Evolutionary conservation across 2,888 invertebrate species (phyloP).

Genomic region (Drosophila mimetica): DNA sequence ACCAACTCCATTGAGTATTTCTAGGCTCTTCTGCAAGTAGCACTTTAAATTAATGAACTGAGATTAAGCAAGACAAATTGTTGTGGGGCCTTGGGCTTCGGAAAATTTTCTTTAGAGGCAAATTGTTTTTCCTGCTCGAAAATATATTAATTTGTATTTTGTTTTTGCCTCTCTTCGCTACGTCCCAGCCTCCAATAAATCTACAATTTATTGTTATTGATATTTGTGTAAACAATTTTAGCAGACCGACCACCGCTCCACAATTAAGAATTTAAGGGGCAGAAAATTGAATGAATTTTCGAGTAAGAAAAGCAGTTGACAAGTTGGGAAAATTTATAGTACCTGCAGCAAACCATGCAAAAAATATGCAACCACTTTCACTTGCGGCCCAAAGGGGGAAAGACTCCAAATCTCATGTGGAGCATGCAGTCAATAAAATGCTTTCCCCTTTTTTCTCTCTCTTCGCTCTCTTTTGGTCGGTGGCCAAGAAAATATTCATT

Average conservation of each 20-base stretch:
- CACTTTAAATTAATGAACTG: conserved; percentile 80
- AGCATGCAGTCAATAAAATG: conserved; percentile 62
- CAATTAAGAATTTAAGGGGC: conserved; percentile 73
- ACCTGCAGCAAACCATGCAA: conserved; percentile 45
- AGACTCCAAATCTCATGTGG: conserved; percentile 54
- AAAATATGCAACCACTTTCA: conserved; percentile 43
- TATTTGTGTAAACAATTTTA: conserved; percentile 63
- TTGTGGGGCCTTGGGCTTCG: conserved; percentile 24
- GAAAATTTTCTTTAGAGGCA: conserved; percentile 55
- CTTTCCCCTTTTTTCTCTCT: conserved; percentile 22
- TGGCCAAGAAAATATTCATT: conserved; percentile 71
- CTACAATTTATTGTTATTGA: conserved; percentile 77
- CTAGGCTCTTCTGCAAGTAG: conserved; percentile 54
- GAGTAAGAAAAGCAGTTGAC: conserved; percentile 53
- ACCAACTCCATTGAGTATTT: conserved; percentile 28
- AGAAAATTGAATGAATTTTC: conserved; percentile 38
- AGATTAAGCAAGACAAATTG: conserved; percentile 81
- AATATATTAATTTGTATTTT: conserved; percentile 64
- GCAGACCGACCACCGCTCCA: neutral
- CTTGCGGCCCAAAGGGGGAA: conserved; percentile 40
- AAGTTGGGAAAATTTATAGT: conserved; percentile 49
- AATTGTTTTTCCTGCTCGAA: conserved; percentile 67
- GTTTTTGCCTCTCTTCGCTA: conserved; percentile 28
- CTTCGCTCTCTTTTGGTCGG: conserved; percentile 21
- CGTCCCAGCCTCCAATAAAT: conserved; percentile 59